Conservation (phyloP, 2,113 vertebrate genomes). For the Dasyornis broadbenti region DNA sequence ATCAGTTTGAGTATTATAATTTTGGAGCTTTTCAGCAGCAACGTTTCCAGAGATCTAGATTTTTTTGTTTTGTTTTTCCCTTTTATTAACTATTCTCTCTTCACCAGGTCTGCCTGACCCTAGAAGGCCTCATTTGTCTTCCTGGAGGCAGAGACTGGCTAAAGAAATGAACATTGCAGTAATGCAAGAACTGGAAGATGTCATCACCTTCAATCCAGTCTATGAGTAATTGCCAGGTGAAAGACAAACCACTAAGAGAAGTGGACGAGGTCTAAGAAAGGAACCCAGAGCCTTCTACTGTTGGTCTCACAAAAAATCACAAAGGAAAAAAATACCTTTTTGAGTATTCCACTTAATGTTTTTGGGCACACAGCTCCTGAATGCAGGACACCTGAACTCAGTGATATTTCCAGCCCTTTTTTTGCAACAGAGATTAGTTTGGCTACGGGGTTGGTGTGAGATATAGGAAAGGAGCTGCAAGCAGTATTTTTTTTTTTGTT, state of each 20-base stretch:
- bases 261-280: background rate
- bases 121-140: background rate
- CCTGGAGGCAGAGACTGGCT: background rate
- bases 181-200: background rate
- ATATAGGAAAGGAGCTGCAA: background rate
- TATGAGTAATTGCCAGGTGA: background rate
- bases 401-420: background rate
- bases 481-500: background rate
- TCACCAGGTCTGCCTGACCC: background rate
- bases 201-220: background rate
- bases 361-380: background rate
- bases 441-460: background rate
- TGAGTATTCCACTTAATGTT: background rate
- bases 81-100: background rate
- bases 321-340: background rate
- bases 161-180: background rate
- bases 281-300: background rate
- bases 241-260: background rate
- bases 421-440: background rate
- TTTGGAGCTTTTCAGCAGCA: background rate
- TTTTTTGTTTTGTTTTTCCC: background rate
- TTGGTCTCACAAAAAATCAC: background rate
- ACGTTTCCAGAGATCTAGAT: background rate
- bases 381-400: background rate
- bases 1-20: conserved; percentile 12